Evolutionary conservation across 2,888 invertebrate genomes (phyloP), one percentile per base, ranked within the genome.

Genomic region (Euclidia mi): DNA sequence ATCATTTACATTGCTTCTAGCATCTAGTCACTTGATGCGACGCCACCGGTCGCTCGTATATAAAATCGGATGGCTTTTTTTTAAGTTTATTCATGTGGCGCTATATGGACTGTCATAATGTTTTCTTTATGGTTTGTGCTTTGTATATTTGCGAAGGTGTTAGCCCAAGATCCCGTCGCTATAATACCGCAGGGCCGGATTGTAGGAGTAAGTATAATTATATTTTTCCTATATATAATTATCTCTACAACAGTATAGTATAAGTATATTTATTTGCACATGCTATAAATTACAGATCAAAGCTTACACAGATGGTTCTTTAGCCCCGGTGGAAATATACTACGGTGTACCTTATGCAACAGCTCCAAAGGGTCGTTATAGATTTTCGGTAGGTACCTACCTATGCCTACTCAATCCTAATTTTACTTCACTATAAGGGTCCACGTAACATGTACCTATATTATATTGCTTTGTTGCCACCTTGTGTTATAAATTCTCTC

Each of bases 291-390:
- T 94, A 46, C 89, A 97, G 97, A 95, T 96, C 10, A 96, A 96
- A 90, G 95, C 96, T 28, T 96, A 95, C 79, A 95, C 96, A 9
- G 96, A 96, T 73, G 94, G 94, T 37, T 95, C 95, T 10, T 90
- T 95, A 47, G 94, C 90, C 43, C 95, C 96, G 0, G 95, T 97
- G 3, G 96, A 96, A 86, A 96, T 96, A 45, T 97, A 96, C 86
- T 94, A 96, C 69, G 97, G 98, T 12, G 95, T 98, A 58, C 98
- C 98, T 0, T 98, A 97, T 79, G 98, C 98, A 18, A 95, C 96
- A 64, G 96, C 98, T 10, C 98, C 98, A 0, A 81, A 96, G 43
- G 97, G 96, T n/a, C 90, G 95, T 68, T 91, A 96, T 44, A 95
- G 98, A 81, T 98, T 98, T 94, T 95, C 96, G 79, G 97, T 97